Conservation (phyloP, 2,797 vertebrate species). For the Lepus townsendii region DNA sequence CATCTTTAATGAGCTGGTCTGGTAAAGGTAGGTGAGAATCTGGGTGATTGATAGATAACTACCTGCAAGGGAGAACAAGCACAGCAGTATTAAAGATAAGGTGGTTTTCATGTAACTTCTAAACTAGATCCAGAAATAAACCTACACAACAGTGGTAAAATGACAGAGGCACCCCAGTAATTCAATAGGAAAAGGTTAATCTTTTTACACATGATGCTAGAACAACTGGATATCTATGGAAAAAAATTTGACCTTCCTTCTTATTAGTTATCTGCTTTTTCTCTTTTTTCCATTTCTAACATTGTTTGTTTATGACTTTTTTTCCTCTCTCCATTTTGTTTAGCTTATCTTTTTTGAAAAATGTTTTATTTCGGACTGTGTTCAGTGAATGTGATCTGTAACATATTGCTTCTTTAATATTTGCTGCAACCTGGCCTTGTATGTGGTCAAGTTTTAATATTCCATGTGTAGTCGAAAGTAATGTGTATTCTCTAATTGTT, state of each 20-base stretch:
- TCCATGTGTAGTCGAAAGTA: background rate
- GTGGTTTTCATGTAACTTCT: background rate
- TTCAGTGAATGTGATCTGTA: background rate
- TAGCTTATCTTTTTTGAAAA: no score
- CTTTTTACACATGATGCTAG: background rate
- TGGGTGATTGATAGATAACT: background rate
- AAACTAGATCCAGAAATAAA: background rate
- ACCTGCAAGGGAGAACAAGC: background rate
- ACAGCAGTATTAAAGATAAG: background rate
- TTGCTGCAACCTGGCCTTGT: background rate
- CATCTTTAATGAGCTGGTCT: background rate
- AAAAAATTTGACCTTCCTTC: background rate
- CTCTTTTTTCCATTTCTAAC: background rate
- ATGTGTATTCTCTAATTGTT: background rate
- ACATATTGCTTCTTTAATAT: background rate
- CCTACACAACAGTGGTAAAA: no score
- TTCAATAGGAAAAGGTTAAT: background rate
- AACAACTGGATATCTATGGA: background rate
- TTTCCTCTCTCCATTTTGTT: no score
- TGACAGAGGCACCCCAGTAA: background rate
- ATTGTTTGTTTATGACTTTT: background rate
- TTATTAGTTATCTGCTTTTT: no score
- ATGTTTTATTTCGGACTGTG: background rate
- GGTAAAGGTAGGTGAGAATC: background rate
- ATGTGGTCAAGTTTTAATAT: background rate